phyloP scores from a whole-genome alignment of 2,113 vertebrate species.

The Colistium nudipinnis region DNA sequence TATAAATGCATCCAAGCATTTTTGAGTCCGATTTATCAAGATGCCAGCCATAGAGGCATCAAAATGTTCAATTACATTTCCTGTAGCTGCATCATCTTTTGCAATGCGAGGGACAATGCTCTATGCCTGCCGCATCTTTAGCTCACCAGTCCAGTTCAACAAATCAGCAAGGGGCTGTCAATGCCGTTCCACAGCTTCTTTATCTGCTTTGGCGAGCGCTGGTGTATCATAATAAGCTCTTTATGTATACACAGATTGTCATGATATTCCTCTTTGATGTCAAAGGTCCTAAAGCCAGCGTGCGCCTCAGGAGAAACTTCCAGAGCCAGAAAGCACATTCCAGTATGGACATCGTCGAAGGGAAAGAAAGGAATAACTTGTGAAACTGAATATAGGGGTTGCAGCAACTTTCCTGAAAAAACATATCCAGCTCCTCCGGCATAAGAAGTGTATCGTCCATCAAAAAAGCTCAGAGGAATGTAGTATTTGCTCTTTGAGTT shows the following conservation, averaged over 20 bases:
- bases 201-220: slow-evolving; percentile 76
- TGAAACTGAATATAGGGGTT: slow-evolving; percentile 47
- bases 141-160: slow-evolving; percentile 49
- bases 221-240: slow-evolving; percentile 83
- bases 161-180: slow-evolving; percentile 69
- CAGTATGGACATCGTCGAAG: slow-evolving; percentile 86
- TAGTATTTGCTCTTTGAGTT: slow-evolving; percentile 83
- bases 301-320: slow-evolving; percentile 75
- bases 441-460: slow-evolving; percentile 79
- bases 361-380: slow-evolving; percentile 80
- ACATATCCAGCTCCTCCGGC: slow-evolving; percentile 84
- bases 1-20: too few relatives aligned
- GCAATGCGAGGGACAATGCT: not conserved
- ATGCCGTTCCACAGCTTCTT: slow-evolving; percentile 83
- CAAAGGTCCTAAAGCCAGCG: slow-evolving; percentile 75
- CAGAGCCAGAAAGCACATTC: slow-evolving; percentile 79
- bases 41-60: not conserved
- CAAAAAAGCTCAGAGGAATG: slow-evolving; percentile 77
- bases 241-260: slow-evolving; percentile 84
- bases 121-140: not conserved
- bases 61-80: not conserved
- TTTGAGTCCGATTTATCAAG: too few relatives aligned
- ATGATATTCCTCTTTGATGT: slow-evolving; percentile 61
- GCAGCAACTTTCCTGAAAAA: slow-evolving; percentile 67
- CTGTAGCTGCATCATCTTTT: not conserved